phyloP scores from a whole-genome alignment of 2,113 vertebrate genomes.

The Vulpes ferrilata region DNA sequence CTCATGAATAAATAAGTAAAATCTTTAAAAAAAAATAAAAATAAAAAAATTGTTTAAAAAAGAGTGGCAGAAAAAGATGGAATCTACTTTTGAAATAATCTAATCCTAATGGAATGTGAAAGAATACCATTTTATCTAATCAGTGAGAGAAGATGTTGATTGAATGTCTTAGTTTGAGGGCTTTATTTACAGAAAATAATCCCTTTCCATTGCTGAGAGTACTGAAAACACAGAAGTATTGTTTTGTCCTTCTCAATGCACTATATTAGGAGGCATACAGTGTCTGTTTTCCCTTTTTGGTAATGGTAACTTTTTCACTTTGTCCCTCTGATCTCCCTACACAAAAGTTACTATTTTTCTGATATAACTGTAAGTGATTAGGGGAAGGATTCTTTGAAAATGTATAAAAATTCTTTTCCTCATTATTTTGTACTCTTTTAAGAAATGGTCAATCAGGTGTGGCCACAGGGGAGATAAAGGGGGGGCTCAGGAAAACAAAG shows the following conservation, averaged over 20 bases:
- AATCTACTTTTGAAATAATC: not conserved
- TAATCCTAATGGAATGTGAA: not conserved
- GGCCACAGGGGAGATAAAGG: not conserved
- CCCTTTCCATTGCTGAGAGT: not conserved
- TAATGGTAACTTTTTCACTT: not conserved
- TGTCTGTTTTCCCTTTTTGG: not conserved
- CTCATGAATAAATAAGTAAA: not conserved
- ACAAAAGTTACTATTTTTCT: not conserved
- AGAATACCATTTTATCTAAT: not conserved
- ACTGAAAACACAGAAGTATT: not conserved
- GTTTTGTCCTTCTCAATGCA: not conserved
- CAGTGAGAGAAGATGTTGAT: not conserved
- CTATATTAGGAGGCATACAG: too few species aligned
- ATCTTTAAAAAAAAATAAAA: not conserved
- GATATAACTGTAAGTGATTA: not conserved
- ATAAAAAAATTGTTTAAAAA: not conserved
- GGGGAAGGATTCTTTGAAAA: not conserved
- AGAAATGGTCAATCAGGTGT: not conserved
- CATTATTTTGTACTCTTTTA: not conserved
- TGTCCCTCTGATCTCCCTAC: not conserved
- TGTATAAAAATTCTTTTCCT: not conserved
- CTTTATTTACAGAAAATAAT: not conserved
- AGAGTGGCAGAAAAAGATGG: not conserved
- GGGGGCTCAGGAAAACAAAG: not conserved
- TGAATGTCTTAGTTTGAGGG: not conserved